Percentiles rank a stretch among this genome's conserved stretches.
Conservation (phyloP, 2,113 vertebrate genomes). For the Larimichthys polyactis region DNA sequence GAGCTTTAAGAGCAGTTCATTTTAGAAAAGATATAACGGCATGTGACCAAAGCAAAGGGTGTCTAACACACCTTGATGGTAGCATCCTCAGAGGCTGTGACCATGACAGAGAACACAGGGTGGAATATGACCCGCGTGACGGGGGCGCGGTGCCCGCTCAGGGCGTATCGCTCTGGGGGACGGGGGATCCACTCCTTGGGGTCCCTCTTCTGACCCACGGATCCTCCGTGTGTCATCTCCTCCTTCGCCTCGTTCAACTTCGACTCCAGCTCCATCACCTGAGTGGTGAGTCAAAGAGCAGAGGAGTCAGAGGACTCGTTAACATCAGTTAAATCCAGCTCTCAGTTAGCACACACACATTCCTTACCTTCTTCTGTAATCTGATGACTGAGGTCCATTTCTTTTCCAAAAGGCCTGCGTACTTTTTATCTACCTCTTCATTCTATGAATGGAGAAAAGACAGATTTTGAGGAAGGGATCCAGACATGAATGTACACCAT, state of each 20-base stretch:
- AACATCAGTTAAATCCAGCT: too few species aligned
- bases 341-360: not conserved
- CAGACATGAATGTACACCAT: not conserved
- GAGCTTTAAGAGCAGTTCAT: not conserved
- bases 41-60: not conserved
- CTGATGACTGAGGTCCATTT: slow-evolving; percentile 99
- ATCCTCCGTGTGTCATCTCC: slow-evolving; percentile 96
- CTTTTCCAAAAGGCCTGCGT: slow-evolving; percentile 99
- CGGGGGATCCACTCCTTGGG: slow-evolving; percentile 99
- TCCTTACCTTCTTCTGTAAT: slow-evolving; percentile 98
- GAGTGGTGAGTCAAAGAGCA: not conserved
- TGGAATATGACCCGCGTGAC: slow-evolving; percentile 99
- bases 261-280: slow-evolving; percentile 99
- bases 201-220: slow-evolving; percentile 96
- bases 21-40: slow-evolving; percentile 2
- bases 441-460: slow-evolving; percentile 84
- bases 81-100: slow-evolving; percentile 98
- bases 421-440: slow-evolving; percentile 99
- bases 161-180: slow-evolving; percentile 96
- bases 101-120: slow-evolving; percentile 99
- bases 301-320: not conserved
- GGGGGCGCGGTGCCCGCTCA: slow-evolving; percentile 97
- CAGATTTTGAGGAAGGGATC: not conserved
- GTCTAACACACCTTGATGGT: slow-evolving; percentile 93
- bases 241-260: slow-evolving; percentile 99